Evolutionary conservation across 2,888 invertebrate genomes (phyloP).

Genomic region (Amaurobius ferox): DNA sequence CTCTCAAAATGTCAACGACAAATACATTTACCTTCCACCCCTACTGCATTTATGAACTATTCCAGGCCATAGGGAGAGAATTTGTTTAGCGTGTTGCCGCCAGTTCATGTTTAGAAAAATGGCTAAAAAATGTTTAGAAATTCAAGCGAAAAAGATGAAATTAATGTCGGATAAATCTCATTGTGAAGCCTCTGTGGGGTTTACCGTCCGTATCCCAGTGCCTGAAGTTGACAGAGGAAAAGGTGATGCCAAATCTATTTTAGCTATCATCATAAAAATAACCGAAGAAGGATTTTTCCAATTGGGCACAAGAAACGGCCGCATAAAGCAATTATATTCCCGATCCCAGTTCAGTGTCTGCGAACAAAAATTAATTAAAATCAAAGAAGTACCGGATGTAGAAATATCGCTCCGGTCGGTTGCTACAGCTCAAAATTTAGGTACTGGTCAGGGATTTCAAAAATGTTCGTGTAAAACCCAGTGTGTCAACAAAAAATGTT

Average conservation of each 20-base stretch:
- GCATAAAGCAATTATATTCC: constrained; percentile 64
- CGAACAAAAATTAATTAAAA: constrained; percentile 59
- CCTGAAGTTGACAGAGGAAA: constrained; percentile 58
- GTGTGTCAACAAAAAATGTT: constrained; percentile 54
- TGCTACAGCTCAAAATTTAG: constrained; percentile 59
- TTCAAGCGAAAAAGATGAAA: too few species aligned
- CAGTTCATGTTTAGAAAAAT: neutral
- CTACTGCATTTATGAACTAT: constrained; percentile 55
- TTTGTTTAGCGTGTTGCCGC: constrained; percentile 44
- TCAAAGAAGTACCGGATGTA: constrained; percentile 62
- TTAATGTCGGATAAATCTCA: too few species aligned
- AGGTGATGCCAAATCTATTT: constrained; percentile 55
- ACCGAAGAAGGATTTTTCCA: constrained; percentile 40
- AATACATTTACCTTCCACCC: constrained; percentile 50
- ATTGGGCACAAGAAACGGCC: too few species aligned
- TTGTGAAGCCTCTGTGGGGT: too few species aligned
- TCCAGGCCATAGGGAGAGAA: constrained; percentile 54
- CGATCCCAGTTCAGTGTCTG: constrained; percentile 64
- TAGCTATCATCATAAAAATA: constrained; percentile 60
- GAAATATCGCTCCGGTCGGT: constrained; percentile 60
- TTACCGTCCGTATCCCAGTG: constrained; percentile 22
- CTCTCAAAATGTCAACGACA: too few species aligned
- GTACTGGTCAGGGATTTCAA: constrained; percentile 55
- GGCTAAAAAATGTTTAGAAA: too few species aligned
- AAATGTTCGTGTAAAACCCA: constrained; percentile 55